Evolutionary conservation across 2,888 invertebrate species (phyloP).

Genomic region (Tipula helvola): DNA sequence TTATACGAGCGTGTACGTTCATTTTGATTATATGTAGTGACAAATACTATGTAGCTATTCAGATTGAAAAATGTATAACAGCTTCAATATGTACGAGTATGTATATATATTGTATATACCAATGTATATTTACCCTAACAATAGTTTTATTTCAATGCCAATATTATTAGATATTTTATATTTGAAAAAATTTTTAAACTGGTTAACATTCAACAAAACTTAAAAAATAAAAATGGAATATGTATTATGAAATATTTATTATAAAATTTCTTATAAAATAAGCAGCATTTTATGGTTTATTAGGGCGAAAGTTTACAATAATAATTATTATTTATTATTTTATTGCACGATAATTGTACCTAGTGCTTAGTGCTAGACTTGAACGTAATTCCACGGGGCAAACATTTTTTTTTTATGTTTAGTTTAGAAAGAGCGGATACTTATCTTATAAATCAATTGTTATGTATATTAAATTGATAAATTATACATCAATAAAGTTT

Average conservation of each 20-base stretch:
- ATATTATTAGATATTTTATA: not conserved
- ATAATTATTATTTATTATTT: not conserved
- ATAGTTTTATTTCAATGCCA: not conserved
- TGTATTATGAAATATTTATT: not conserved
- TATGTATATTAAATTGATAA: not conserved
- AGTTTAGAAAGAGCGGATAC: not conserved
- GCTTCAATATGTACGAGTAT: not conserved
- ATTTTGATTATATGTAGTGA: not conserved
- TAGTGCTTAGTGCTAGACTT: not conserved
- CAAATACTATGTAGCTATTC: not conserved
- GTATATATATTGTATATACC: not conserved
- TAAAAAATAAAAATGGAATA: not conserved
- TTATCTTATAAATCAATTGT: not conserved
- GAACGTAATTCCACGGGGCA: not conserved
- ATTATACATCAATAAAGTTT: not conserved
- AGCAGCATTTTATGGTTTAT: not conserved
- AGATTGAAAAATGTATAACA: not conserved
- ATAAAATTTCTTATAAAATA: not conserved
- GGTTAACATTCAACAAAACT: not conserved
- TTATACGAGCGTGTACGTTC: not conserved
- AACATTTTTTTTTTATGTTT: not conserved
- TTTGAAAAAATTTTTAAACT: not conserved
- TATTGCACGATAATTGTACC: not conserved
- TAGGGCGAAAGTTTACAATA: constrained; percentile 4
- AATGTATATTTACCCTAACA: not conserved